Evolutionary conservation across 2,113 vertebrate species (phyloP).

Genomic region (Machaerirhynchus nigripectus): DNA sequence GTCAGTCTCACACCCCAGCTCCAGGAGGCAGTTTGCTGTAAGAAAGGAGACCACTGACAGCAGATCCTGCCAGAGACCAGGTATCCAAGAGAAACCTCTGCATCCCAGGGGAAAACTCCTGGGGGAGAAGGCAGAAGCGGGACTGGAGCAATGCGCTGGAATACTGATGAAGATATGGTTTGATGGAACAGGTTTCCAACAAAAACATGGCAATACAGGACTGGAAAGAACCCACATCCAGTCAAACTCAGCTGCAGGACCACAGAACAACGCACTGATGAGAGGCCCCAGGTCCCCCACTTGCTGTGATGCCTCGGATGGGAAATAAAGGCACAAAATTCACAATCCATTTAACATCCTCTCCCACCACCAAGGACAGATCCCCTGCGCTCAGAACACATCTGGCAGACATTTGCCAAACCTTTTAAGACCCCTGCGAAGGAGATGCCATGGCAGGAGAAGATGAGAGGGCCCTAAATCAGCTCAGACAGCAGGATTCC

Average conservation of each 20-base stretch:
- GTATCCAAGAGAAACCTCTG: neutral
- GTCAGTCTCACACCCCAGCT: neutral
- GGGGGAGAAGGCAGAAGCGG: neutral
- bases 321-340: neutral
- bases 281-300: rapidly evolving
- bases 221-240: neutral
- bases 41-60: neutral
- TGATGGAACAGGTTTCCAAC: neutral
- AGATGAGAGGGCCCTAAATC: neutral
- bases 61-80: neutral
- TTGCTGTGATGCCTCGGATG: rapidly evolving
- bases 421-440: neutral
- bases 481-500: neutral
- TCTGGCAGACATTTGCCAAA: neutral
- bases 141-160: neutral
- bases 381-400: rapidly evolving
- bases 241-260: neutral
- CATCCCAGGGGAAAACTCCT: neutral
- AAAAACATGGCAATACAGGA: neutral
- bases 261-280: rapidly evolving
- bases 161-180: neutral
- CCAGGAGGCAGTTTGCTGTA: neutral
- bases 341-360: neutral
- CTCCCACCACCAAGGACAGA: neutral
- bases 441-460: neutral